Conservation (phyloP, 2,888 invertebrate genomes). For the Xanthia togata region DNA sequence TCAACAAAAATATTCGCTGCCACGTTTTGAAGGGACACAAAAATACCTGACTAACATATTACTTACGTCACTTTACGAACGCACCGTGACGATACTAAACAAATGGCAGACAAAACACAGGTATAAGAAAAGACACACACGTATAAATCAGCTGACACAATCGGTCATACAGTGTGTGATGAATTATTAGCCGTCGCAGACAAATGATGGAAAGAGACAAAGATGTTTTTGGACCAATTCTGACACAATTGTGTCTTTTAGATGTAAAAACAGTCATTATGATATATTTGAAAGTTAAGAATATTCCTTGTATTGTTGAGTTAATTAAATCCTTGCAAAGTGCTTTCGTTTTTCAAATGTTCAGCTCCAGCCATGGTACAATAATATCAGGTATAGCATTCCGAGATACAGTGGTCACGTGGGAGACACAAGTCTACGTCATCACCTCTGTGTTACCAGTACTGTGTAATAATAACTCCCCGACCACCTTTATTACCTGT, state of each 20-base stretch:
- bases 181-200: slow-evolving; percentile 38
- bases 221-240: slow-evolving; percentile 39
- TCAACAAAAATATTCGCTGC: slow-evolving; percentile 1
- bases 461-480: no score
- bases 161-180: slow-evolving; percentile 27
- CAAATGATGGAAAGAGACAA: slow-evolving; percentile 23
- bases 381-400: no score
- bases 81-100: slow-evolving; percentile 53
- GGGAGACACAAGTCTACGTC: no score
- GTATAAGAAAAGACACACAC: slow-evolving; percentile 30
- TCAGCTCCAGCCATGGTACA: neutral
- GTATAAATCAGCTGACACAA: slow-evolving; percentile 48
- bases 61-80: slow-evolving; percentile 26
- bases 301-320: neutral
- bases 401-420: no score
- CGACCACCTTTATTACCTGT: no score
- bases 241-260: slow-evolving; percentile 32
- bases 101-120: slow-evolving; percentile 49
- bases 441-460: no score
- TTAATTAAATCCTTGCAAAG: neutral
- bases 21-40: slow-evolving; percentile 10
- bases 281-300: neutral
- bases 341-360: neutral
- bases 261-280: slow-evolving; percentile 19
- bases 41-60: slow-evolving; percentile 28